Evolutionary conservation across 2,113 vertebrate genomes (phyloP).

Genomic region (Probosciger aterrimus): DNA sequence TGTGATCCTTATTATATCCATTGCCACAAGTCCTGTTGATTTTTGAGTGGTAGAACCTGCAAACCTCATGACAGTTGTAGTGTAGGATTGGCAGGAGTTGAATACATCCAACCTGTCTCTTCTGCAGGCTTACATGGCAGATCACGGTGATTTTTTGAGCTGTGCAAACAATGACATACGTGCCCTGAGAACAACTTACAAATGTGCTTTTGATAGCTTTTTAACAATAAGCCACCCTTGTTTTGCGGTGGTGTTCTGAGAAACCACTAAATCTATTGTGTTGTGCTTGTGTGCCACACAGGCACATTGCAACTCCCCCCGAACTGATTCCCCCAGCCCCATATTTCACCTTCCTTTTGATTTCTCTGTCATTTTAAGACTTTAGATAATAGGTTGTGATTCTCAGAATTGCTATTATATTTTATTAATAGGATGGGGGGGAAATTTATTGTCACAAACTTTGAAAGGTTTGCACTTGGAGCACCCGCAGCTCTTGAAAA

Average conservation of each 20-base stretch:
- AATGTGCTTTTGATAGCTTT: background rate
- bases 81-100: background rate
- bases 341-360: constrained; percentile 65
- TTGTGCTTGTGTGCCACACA: background rate
- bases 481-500: background rate
- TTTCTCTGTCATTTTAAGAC: constrained; percentile 48
- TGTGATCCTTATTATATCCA: background rate
- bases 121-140: background rate
- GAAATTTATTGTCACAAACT: constrained; percentile 33
- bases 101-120: background rate
- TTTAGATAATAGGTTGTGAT: constrained; percentile 63
- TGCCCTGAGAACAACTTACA: background rate
- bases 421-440: constrained; percentile 64
- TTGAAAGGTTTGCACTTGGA: constrained; percentile 30
- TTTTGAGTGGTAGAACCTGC: background rate
- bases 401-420: constrained; percentile 59
- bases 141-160: background rate
- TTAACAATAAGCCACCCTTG: background rate
- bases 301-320: background rate
- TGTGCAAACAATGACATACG: background rate
- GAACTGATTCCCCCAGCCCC: background rate
- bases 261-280: background rate
- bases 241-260: background rate
- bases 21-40: background rate
- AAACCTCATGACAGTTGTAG: background rate